Percentiles rank a stretch among this genome's conserved stretches.
Evolutionary conservation across 30 jellyfish, hydroid and myxozoan genomes (phyloP).

Genomic region (Cassiopea andromeda): DNA sequence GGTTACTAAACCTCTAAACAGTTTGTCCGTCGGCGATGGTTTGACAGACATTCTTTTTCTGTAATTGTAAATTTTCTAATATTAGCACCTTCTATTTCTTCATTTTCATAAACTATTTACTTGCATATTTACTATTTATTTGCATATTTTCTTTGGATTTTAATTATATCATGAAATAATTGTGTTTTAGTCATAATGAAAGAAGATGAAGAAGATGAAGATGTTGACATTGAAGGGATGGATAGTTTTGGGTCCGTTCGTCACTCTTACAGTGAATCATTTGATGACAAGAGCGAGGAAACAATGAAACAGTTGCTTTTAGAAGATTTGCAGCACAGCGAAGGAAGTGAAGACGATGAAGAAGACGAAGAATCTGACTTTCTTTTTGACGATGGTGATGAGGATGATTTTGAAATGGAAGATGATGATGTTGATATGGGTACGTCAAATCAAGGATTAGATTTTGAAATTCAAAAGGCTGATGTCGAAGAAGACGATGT

Average conservation of each 20-base stretch:
- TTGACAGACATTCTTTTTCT: no score
- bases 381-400: constrained; percentile 90
- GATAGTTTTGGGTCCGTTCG: constrained; percentile 64
- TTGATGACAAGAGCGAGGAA: constrained; percentile 40
- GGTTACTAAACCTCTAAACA: no score
- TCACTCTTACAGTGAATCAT: constrained; percentile 37
- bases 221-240: constrained; percentile 70
- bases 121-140: no score
- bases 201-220: constrained; percentile 78
- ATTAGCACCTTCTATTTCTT: no score
- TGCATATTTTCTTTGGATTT: not conserved
- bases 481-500: constrained; percentile 89
- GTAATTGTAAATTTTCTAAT: no score
- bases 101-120: no score
- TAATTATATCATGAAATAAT: not conserved
- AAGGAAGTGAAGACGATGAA: constrained; percentile 69
- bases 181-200: constrained; percentile 29
- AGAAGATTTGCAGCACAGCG: constrained; percentile 73
- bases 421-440: constrained; percentile 47
- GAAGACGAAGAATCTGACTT: constrained; percentile 82
- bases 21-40: no score
- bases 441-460: constrained; percentile 34
- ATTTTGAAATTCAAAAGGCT: constrained; percentile 75
- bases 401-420: constrained; percentile 79
- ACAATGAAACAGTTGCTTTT: constrained; percentile 44